Conservation (phyloP, 2,888 invertebrate species). For the Leptinotarsa rubiginosa region DNA sequence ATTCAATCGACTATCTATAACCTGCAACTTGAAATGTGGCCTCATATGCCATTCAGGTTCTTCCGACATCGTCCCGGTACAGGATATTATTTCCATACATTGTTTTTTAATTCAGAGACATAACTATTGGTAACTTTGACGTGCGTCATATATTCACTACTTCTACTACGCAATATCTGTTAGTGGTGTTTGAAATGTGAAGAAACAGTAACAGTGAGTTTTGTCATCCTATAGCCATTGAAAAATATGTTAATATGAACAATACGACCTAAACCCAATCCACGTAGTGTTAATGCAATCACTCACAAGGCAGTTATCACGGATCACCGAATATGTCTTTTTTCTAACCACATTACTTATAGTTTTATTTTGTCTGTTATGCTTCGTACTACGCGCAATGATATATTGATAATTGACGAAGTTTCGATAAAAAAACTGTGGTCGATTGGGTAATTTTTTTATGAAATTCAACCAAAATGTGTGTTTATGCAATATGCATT, state of each 20-base stretch:
- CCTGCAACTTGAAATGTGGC: too few relatives aligned
- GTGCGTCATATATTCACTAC: too few relatives aligned
- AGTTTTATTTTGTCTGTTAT: background rate
- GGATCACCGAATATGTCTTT: background rate
- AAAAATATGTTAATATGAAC: background rate
- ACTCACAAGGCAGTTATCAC: background rate
- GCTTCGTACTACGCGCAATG: background rate
- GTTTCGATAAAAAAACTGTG: constrained; percentile 6
- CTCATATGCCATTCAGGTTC: too few relatives aligned
- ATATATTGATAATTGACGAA: background rate
- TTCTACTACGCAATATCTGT: too few relatives aligned
- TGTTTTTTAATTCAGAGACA: too few relatives aligned
- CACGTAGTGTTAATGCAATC: background rate
- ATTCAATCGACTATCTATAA: too few relatives aligned
- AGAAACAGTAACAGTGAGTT: too few relatives aligned
- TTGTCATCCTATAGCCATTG: background rate
- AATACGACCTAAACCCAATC: background rate
- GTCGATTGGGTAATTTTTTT: constrained; percentile 9
- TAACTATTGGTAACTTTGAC: too few relatives aligned
- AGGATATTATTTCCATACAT: too few relatives aligned
- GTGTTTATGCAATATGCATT: background rate
- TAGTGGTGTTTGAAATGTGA: too few relatives aligned
- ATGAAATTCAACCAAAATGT: constrained; percentile 15
- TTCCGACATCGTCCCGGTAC: too few relatives aligned
- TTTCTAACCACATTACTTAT: background rate